phyloP scores from a whole-genome alignment of 2,888 invertebrate species.

The Platynereis dumerilii region DNA sequence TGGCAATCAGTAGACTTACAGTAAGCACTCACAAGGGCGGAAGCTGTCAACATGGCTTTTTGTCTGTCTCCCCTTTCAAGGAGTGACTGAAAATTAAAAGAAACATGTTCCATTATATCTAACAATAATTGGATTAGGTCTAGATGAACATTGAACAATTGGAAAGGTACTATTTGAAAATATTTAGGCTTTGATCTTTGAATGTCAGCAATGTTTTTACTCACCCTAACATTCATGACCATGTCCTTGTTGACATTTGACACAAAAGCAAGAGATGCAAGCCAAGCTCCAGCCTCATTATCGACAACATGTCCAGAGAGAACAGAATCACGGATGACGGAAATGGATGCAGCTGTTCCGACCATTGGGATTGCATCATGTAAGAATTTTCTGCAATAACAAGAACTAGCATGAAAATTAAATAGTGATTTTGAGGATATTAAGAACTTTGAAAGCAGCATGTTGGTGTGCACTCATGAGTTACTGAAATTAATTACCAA shows the following conservation, averaged over 20 bases:
- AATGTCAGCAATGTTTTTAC: background rate
- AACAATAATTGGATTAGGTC: background rate
- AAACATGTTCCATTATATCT: background rate
- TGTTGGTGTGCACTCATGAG: too few species aligned
- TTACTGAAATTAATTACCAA: too few species aligned
- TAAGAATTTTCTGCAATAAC: conserved; percentile 71
- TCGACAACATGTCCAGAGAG: conserved; percentile 71
- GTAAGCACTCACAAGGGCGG: too few species aligned
- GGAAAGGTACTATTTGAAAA: too few species aligned
- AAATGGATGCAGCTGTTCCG: conserved; percentile 81
- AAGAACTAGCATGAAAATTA: too few species aligned
- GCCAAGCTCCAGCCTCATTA: conserved; percentile 78
- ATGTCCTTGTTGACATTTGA: conserved; percentile 37
- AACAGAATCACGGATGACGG: conserved; percentile 83
- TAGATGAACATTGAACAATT: background rate
- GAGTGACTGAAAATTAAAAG: background rate
- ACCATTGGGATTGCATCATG: conserved; percentile 86
- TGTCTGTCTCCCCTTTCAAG: too few species aligned
- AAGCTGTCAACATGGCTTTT: too few species aligned
- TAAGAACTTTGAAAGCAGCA: too few species aligned
- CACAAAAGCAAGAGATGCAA: conserved; percentile 83
- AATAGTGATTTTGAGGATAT: too few species aligned
- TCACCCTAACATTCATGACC: conserved; percentile 11
- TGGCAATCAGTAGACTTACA: too few species aligned
- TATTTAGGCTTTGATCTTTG: too few species aligned